Evolutionary conservation across 35 echinoderm and acorn worm species (phyloP).

Genomic region (Amphiura filiformis): DNA sequence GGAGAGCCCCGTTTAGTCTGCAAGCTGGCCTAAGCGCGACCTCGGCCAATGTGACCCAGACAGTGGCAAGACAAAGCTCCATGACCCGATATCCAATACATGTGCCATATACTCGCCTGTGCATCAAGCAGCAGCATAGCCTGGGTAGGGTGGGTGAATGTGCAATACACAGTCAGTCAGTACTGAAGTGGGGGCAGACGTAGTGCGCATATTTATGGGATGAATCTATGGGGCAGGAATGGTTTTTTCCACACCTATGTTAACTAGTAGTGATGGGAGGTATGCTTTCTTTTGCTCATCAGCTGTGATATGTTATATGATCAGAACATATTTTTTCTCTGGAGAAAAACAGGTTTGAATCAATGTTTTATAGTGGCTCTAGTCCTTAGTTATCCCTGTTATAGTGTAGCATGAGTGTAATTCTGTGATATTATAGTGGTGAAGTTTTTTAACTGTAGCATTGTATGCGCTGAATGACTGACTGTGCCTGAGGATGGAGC

Average conservation of each 20-base stretch:
- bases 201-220: background rate
- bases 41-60: background rate
- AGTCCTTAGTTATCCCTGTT: background rate
- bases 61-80: background rate
- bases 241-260: background rate
- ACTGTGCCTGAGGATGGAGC: background rate
- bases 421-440: background rate
- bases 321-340: background rate
- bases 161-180: background rate
- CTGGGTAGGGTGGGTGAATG: background rate
- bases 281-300: background rate
- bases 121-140: too few relatives aligned
- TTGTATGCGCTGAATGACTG: background rate
- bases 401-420: background rate
- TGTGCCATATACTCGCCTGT: too few relatives aligned
- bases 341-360: background rate
- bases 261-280: background rate
- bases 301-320: background rate
- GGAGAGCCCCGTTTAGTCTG: background rate
- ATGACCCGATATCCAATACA: background rate
- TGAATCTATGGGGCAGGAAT: background rate
- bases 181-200: background rate
- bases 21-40: background rate
- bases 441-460: background rate
- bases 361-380: background rate